Evolutionary conservation across 2,888 invertebrate species (phyloP), one percentile per base, ranked within the genome.

Genomic region (Pterobdella sp.): DNA sequence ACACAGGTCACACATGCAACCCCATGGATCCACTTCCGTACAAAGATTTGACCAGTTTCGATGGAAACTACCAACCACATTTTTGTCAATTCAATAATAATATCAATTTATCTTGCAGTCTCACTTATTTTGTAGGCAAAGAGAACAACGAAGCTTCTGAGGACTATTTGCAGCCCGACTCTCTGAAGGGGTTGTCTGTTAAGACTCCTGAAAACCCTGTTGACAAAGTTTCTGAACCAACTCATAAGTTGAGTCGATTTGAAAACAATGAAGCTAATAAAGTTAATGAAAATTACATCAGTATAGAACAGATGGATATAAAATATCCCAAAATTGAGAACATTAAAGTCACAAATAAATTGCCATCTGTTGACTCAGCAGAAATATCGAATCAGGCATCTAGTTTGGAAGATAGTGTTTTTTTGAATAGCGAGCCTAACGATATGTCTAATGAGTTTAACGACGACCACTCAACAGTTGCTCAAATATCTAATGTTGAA

Each of bases 21-120:
- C 74, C 75, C 10, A 69, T 65, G 29, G 42, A 74, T 32, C 76
- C 76, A 14, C 72, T 76, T 22, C 73, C 74, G 22, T 76, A 75
- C 67, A 74, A 72, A 22, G 76, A 76, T 49, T 42, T 76, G 42
- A 68, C 71, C 14, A 66, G 73, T 26, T 76, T 73, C 67, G 75
- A 76, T 31, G 75, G 74, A 18, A 70, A 72, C 4, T 26, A 34
- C 4, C 74, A 74, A n/a, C n/a, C n/a, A 56, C 60, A 3, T 4
- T 4, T 26, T 3, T 56, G 14, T 56, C 60, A 4, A 4, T 3
- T 4, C n/a, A 22, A 4, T 22, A 56, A 14, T 26, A 26, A 4
- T 18, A 14, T 22, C 60, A 56, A 22, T 42, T 42, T 42, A 7
- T 18, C 42, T 7, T 42, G 42, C 42, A n/a, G n/a, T n/a, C n/a